Evolutionary conservation across 2,797 vertebrate genomes (phyloP).

Genomic region (Cirrhinus molitorella): DNA sequence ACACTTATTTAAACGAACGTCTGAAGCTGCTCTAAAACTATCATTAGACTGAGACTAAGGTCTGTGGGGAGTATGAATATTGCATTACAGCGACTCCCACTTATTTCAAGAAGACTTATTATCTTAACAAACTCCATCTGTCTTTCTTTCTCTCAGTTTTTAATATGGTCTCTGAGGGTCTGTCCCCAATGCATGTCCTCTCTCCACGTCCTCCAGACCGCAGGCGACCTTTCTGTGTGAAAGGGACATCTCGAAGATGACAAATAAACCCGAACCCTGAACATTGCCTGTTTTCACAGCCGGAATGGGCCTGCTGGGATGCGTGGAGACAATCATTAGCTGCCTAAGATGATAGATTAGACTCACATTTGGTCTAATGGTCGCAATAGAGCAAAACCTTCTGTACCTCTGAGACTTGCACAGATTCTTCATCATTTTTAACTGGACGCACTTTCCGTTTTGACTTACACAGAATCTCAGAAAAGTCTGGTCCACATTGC

Average conservation of each 20-base stretch:
- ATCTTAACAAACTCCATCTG: slow-evolving; percentile 46
- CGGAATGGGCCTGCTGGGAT: slow-evolving; percentile 60
- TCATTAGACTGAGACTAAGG: slow-evolving; percentile 14
- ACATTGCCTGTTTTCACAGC: slow-evolving; percentile 57
- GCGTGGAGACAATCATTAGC: slow-evolving; percentile 65
- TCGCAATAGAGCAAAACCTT: slow-evolving; percentile 63
- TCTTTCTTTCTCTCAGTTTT: slow-evolving; percentile 34
- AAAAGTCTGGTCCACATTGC: neutral
- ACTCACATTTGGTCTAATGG: slow-evolving; percentile 64
- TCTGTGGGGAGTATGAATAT: slow-evolving; percentile 36
- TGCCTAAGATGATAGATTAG: slow-evolving; percentile 68
- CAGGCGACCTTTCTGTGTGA: slow-evolving; percentile 24
- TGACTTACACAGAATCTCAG: neutral
- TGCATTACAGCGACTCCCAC: slow-evolving; percentile 24
- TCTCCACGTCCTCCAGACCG: slow-evolving; percentile 21
- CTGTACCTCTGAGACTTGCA: slow-evolving; percentile 27
- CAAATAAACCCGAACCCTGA: slow-evolving; percentile 61
- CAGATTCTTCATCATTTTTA: slow-evolving; percentile 27
- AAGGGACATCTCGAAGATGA: slow-evolving; percentile 45
- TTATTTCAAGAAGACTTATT: slow-evolving; percentile 44
- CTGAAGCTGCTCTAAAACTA: slow-evolving; percentile 15
- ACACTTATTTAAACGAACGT: neutral
- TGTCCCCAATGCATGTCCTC: slow-evolving; percentile 29
- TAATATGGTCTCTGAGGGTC: slow-evolving; percentile 46
- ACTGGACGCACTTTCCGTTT: slow-evolving; percentile 20